Evolutionary conservation across 2,113 vertebrate species (phyloP), one percentile per base, ranked within the genome.

Genomic region (Austrofundulus limnaeus): DNA sequence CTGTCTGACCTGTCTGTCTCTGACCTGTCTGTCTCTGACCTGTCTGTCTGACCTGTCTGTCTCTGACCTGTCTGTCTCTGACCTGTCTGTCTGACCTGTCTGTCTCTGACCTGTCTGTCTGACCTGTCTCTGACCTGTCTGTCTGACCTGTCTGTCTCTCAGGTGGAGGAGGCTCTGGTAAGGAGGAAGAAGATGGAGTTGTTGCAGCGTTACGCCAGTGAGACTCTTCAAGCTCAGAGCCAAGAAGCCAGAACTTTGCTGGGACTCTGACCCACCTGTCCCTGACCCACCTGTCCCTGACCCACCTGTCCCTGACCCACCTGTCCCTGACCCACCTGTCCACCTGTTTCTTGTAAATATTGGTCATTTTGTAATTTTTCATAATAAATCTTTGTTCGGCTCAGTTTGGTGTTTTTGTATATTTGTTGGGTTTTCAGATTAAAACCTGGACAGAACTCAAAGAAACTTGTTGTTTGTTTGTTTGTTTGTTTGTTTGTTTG

Each of bases 151-250:
- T 73, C 25, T 78, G 48, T 83, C 43, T 42, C 15, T 70, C 91
- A 99, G 97, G 96, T 99, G 37, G 97, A 98, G 81, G 96, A 97
- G 77, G 97, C 96, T 14, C 92, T 98, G 13, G 94, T 98, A 3
- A 88, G 94, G 43, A 93, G 96, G 70, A 99, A 98, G 91, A 99
- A 99, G 92, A 98, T 98, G 96, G 97, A 99, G 74, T 81, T 99
- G 39, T 86, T 99, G 21, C 94, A 97, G 85, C 97, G 97, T n/a
- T 99, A 98, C 0, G 95, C 97, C 65, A 98, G 97, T 15, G 97
- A 98, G 85, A 93, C 94, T 10, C 87, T 99, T n/a, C 93, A 97
- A 92, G 95, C 96, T 2, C 97, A 98, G 81, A 98, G 95, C 0
- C 94, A 96, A 58, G 95, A 98, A 19, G 97, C 97, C 55, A 94